Evolutionary conservation across 2,113 vertebrate species (phyloP).

Genomic region (Campylomormyrus tamandua): DNA sequence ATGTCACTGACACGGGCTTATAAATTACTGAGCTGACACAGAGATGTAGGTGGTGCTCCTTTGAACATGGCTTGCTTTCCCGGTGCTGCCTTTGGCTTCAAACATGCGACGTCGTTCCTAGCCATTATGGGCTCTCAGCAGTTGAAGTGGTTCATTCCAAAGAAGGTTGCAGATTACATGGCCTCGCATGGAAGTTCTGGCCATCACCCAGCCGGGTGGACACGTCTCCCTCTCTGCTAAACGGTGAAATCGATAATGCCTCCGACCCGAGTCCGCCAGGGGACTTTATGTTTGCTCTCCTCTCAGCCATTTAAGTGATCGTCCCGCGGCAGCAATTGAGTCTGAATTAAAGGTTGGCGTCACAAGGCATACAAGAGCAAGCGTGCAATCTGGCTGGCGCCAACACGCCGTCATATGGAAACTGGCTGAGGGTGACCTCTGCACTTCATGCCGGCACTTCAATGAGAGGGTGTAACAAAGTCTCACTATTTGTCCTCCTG

Average conservation of each 20-base stretch:
- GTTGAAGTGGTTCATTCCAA: not conserved
- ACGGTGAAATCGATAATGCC: not conserved
- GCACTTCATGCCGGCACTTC: not conserved
- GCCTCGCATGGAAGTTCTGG: not conserved
- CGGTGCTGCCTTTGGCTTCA: not conserved
- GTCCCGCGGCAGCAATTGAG: not conserved
- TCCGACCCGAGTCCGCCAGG: not conserved
- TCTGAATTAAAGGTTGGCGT: not conserved
- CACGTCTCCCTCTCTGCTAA: not conserved
- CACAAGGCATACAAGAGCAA: not conserved
- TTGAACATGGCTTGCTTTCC: not conserved
- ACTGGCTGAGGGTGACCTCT: not conserved
- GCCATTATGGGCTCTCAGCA: not conserved
- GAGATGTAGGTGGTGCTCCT: not conserved
- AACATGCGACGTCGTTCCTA: not conserved
- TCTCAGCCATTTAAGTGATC: not conserved
- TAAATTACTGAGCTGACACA: not conserved
- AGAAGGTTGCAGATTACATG: not conserved
- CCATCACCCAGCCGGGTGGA: not conserved
- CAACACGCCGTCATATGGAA: not conserved
- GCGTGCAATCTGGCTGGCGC: not conserved
- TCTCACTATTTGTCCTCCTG: not conserved
- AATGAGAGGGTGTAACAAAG: not conserved
- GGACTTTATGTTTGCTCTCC: not conserved
- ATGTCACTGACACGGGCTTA: not conserved